A percentile compares a stretch with the other conserved stretches of the same genome.
phyloP scores from a whole-genome alignment of 2,888 invertebrate species.

The Azorinus chamasolen region DNA sequence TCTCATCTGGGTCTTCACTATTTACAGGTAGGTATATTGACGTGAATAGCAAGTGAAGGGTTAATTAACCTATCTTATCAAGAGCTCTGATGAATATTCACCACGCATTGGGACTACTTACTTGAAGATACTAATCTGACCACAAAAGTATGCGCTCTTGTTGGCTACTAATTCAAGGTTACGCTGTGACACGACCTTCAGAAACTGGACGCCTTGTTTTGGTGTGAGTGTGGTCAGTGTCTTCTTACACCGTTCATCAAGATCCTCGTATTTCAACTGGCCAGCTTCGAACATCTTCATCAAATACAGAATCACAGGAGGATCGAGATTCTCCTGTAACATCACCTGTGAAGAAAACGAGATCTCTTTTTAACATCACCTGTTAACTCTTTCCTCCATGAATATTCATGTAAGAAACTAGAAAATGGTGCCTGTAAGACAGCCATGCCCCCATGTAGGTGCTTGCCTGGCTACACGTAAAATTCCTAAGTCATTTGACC shows the following conservation, averaged over 20 bases:
- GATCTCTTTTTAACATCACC: too few relatives aligned
- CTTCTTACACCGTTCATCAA: constrained; percentile 47
- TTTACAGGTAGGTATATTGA: too few relatives aligned
- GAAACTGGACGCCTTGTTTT: constrained; percentile 43
- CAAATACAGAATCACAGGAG: constrained; percentile 43
- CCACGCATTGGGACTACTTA: constrained; percentile 8
- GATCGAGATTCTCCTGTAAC: constrained; percentile 44
- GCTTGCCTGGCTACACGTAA: too few relatives aligned
- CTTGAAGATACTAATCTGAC: constrained; percentile 56
- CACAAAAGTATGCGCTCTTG: constrained; percentile 53
- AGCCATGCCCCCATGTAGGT: too few relatives aligned
- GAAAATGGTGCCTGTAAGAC: too few relatives aligned
- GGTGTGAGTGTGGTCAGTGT: constrained; percentile 30
- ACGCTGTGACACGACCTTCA: constrained; percentile 36
- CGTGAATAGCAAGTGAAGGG: too few relatives aligned
- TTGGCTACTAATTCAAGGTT: constrained; percentile 39
- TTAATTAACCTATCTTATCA: too few relatives aligned
- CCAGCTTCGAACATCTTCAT: constrained; percentile 48
- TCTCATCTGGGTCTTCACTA: too few relatives aligned
- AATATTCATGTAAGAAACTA: too few relatives aligned
- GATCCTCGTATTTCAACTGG: constrained; percentile 38
- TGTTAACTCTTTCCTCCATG: too few relatives aligned
- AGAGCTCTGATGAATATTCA: too few relatives aligned
- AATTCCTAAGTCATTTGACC: too few relatives aligned
- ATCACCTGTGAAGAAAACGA: constrained; percentile 47